These are phyloP conservation scores for Rhaphigaster nebulosa DNA, from an alignment of 2,888 invertebrate genomes.

Conservation along the genomic window DNA sequence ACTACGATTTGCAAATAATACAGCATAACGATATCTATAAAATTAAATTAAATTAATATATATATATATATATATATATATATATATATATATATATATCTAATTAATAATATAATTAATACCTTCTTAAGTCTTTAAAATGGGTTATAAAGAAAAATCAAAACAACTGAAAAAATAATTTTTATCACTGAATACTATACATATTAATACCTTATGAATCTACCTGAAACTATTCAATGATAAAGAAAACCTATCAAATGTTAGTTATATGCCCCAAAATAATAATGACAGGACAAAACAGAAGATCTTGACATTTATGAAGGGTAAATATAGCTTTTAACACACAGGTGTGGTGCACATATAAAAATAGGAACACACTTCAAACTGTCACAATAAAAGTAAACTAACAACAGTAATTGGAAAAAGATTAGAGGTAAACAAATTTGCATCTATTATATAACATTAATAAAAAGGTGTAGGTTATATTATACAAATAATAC, in stretches of 20 bases:
- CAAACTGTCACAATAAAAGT: neutral
- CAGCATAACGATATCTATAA: neutral
- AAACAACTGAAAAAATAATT: neutral
- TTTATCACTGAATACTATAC: neutral
- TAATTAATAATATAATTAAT: too few relatives aligned
- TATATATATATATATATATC: too few relatives aligned
- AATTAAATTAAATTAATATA: too few relatives aligned
- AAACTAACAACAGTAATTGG: neutral
- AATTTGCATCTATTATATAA: constrained; percentile 33
- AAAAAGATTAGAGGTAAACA: constrained; percentile 51
- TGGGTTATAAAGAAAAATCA: neutral
- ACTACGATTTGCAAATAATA: neutral
- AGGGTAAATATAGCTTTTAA: constrained; percentile 41
- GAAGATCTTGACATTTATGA: constrained; percentile 16
- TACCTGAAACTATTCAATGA: neutral
- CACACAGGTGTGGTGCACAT: constrained; percentile 30
- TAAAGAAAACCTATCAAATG: neutral
- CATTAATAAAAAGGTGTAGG: constrained; percentile 48
- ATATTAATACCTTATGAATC: neutral
- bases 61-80: too few relatives aligned
- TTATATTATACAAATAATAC: constrained; percentile 60
- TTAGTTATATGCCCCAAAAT: neutral
- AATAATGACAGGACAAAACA: neutral
- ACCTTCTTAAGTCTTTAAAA: neutral
- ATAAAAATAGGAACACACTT: constrained; percentile 24